Evolutionary conservation across 2,797 vertebrate species (phyloP), one percentile per base, ranked within the genome.

Genomic region (Lateolabrax maculatus): DNA sequence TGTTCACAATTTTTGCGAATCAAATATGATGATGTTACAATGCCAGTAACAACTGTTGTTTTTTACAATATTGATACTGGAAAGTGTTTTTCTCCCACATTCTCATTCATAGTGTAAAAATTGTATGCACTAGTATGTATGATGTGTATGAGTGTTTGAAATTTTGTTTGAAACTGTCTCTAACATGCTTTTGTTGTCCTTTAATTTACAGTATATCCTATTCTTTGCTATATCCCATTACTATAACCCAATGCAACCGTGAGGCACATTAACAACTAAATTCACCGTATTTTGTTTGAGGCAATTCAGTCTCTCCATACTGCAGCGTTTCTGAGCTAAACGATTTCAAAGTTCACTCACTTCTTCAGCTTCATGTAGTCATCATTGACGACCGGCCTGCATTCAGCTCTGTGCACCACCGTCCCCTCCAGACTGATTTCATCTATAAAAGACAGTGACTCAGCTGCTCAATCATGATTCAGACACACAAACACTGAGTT

Each of bases 331-430:
- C 34, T 27, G 34, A 9, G 16, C n/a, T 23, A 18, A 55, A 73
- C 39, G 37, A 55, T 29, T 70, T 31, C 3, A 75, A 52, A 70
- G 18, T 65, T 78, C 36, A 90, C 96, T 87, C 92, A 98, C 97
- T 96, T 97, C 90, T 98, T 98, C 77, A 98, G 91, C 86, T 96
- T 97, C 97, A 98, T 97, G 81, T 98, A 98, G 92, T 93, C 96
- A 86, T 97, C 97, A 86, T 89, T 97, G 92, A 96, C 96, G 84
- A 95, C 96, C 21, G 97, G 96, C 81, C 95, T 95, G 93, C 97
- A 98, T 90, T 98, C 97, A 51, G 97, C 97, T 90, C 96, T 95
- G 80, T 98, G 97, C 64, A 98, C 97, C 87, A 98, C 97, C 92
- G 96, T 96, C 87, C 97, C 97, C 96, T 98, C 97, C 94, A 97